Evolutionary conservation across 2,888 invertebrate species (phyloP).

Genomic region (Sesamia inferens): DNA sequence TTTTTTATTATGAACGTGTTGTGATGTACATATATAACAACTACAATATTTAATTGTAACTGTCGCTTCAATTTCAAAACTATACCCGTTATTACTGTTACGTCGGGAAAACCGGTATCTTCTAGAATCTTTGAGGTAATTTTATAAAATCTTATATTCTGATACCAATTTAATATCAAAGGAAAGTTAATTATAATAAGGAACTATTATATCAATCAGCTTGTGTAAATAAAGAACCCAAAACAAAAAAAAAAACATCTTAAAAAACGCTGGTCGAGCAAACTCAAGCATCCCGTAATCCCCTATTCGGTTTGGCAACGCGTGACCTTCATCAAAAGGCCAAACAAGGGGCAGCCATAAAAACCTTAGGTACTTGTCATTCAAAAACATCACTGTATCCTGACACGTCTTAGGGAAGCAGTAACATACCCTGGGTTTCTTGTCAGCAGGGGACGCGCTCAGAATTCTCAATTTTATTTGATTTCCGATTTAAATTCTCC

Average conservation of each 20-base stretch:
- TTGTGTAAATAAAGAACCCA: neutral
- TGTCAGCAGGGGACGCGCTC: slow-evolving; percentile 65
- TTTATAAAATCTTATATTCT: neutral
- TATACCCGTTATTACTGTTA: neutral
- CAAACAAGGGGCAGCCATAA: slow-evolving; percentile 75
- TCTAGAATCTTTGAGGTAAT: neutral
- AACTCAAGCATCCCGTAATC: slow-evolving; percentile 47
- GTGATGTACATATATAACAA: slow-evolving; percentile 13
- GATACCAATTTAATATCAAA: neutral
- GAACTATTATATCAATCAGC: neutral
- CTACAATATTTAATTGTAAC: too few species aligned
- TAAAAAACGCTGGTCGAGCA: slow-evolving; percentile 32
- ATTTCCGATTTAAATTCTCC: slow-evolving; percentile 76
- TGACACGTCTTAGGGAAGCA: slow-evolving; percentile 69
- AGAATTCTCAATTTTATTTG: slow-evolving; percentile 80
- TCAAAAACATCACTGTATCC: slow-evolving; percentile 73
- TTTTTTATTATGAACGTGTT: slow-evolving; percentile 2
- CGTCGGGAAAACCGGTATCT: neutral
- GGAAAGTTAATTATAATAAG: neutral
- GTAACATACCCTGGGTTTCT: slow-evolving; percentile 69
- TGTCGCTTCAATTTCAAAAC: too few species aligned
- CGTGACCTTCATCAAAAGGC: slow-evolving; percentile 63
- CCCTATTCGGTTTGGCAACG: slow-evolving; percentile 59
- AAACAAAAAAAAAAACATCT: slow-evolving; percentile 21
- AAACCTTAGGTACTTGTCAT: slow-evolving; percentile 80